Percentiles rank a stretch among this genome's conserved stretches.
These are phyloP conservation scores for Pseudomyrmex dendroicus DNA, from an alignment of 1,140 invertebrate species.

Conservation along the genomic window DNA sequence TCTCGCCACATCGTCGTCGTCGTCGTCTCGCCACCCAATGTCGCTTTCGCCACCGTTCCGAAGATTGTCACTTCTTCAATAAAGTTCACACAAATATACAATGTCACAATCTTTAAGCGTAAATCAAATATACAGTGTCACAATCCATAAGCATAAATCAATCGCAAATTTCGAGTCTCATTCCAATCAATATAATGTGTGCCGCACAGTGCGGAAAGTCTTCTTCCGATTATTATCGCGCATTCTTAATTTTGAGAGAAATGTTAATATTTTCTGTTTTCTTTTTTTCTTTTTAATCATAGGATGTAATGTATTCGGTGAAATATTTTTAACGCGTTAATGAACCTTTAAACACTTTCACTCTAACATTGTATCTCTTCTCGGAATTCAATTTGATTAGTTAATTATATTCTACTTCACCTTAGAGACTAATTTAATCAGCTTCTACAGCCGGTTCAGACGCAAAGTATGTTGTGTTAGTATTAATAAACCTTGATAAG, in stretches of 20 bases:
- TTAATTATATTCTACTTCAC: not conserved
- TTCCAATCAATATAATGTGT: conserved; percentile 71
- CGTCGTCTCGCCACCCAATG: not conserved
- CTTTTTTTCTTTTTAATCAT: not conserved
- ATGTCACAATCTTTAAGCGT: conserved; percentile 4
- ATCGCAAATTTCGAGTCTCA: conserved; percentile 53
- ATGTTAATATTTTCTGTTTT: too few relatives aligned
- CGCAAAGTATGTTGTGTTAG: not conserved
- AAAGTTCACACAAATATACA: conserved; percentile 23
- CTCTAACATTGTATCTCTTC: not conserved
- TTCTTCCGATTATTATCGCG: conserved; percentile 52
- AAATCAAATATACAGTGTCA: conserved; percentile 40
- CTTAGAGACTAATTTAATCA: conserved; percentile 1
- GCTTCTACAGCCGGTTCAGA: not conserved
- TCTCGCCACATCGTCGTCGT: not conserved
- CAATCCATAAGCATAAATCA: conserved; percentile 23
- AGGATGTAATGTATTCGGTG: not conserved
- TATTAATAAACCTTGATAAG: not conserved
- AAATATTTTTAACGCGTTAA: conserved; percentile 7
- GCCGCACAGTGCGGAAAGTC: conserved; percentile 55
- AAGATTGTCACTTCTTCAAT: conserved; percentile 18
- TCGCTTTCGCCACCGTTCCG: not conserved
- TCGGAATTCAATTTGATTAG: conserved; percentile 29
- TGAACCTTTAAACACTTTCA: not conserved
- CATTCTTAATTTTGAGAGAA: not conserved